Percentiles rank a stretch among this genome's conserved stretches.
Evolutionary conservation across 92 coral and sea anemone genomes (phyloP).

Genomic region (Plumapathes pennacea): DNA sequence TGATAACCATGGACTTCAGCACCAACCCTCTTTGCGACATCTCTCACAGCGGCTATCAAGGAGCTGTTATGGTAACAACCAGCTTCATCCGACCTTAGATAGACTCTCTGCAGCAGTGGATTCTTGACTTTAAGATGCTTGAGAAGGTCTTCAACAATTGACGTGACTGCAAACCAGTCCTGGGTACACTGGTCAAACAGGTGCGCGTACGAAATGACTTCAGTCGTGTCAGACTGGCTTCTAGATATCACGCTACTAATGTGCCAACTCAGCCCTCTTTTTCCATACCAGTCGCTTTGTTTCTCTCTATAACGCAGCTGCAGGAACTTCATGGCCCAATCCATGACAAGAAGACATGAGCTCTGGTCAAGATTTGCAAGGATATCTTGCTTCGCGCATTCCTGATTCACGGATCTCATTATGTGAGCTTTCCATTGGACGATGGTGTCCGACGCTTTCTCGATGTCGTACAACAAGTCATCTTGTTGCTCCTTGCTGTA

Average conservation of each 20-base stretch:
- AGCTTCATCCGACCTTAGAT: slow-evolving; percentile 71
- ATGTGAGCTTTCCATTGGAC: slow-evolving; percentile 79
- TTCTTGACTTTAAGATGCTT: slow-evolving; percentile 44
- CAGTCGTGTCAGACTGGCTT: slow-evolving; percentile 29
- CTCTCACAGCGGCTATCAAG: slow-evolving; percentile 56
- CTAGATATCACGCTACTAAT: slow-evolving; percentile 55
- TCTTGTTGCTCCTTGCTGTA: slow-evolving; percentile 69
- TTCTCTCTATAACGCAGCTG: slow-evolving; percentile 77
- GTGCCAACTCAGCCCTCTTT: slow-evolving; percentile 75
- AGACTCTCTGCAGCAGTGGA: slow-evolving; percentile 45
- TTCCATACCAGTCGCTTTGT: slow-evolving; percentile 71
- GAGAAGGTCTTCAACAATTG: slow-evolving; percentile 66
- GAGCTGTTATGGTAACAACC: slow-evolving; percentile 72
- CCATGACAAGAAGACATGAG: slow-evolving; percentile 64
- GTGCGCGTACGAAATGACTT: slow-evolving; percentile 69
- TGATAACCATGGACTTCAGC: slow-evolving; percentile 56
- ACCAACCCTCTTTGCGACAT: slow-evolving; percentile 54
- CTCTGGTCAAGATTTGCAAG: slow-evolving; percentile 45
- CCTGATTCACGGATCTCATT: slow-evolving; percentile 69
- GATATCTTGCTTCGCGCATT: slow-evolving; percentile 62
- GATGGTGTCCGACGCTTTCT: slow-evolving; percentile 49
- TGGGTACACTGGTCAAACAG: slow-evolving; percentile 76
- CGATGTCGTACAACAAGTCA: slow-evolving; percentile 65
- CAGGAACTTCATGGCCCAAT: slow-evolving; percentile 85
- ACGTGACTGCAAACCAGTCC: slow-evolving; percentile 74